Evolutionary conservation across 2,113 vertebrate species (phyloP), one percentile per base, ranked within the genome.

Genomic region (Pseudolaguvia tuberculata): DNA sequence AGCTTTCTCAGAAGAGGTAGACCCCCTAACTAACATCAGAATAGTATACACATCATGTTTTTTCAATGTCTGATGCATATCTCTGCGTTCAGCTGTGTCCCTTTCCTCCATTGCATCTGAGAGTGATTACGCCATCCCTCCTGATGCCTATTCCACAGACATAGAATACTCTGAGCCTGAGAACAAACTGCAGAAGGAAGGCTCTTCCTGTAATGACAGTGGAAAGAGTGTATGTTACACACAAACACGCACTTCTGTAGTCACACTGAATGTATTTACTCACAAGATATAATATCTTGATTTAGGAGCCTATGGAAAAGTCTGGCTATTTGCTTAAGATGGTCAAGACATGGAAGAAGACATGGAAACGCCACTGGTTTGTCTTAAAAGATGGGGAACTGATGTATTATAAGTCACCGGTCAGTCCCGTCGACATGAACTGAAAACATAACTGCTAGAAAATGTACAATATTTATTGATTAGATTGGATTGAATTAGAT

Each of bases 251-350:
- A 61, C 12, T 56, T 48, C 42, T 14, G n/a, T 17, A 55, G 2
- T 39, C 15, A 31, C 29, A n/a, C 21, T 0, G 1, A 42, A 42
- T 42, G 39, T 42, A 21, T 42, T 63, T 31, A n/a, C 5, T 21
- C 57, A 71, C 20, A 69, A 70, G 11, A 21, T 1, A 29, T 20
- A 31, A 70, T 70, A n/a, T 67, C n/a, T 48, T 63, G 56, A 20
- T 73, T 8, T 76, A 98, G 97, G 97, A 99, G 66, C 91, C 89
- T 1, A 90, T 98, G 88, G 97, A 98, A 88, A 99, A 98, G 87
- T 98, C 97, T 27, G 97, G 96, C 2, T 99, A 99, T 86, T 90
- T 99, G 79, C 83, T 98, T 83, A 99, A 99, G 90, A 97, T 98
- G 96, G 91, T 96, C 11, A 91, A 89, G 81, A 94, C 94, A 9